Evolutionary conservation across 2,888 invertebrate species (phyloP), one percentile per base, ranked within the genome.

Genomic region (Leptopilina myrica): DNA sequence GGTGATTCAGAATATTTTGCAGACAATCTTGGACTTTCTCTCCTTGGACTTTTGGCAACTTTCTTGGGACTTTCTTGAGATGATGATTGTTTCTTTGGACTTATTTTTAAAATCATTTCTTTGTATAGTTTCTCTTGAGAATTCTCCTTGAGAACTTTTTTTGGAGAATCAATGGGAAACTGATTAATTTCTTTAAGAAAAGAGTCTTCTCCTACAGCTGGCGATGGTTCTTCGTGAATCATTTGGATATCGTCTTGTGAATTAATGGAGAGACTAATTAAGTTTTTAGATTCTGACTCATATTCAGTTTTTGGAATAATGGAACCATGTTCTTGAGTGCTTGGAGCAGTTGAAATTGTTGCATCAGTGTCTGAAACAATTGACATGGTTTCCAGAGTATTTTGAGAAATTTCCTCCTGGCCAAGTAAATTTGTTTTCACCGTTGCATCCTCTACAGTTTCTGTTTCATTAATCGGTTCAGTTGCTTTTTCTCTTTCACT

Each of bases 121-220:
- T 15, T 8, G 20, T 2, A n/a, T 8, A 62, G 3, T 8, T 20
- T 20, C 8, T n/a, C 59, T 2, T 15, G 7, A 59, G 59, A 59
- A 20, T 59, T 59, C 15, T 59, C 7, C 15, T 20, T 8, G 8
- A 15, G 15, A 20, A 20, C 3, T 59, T 15, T 15, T 15, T 15
- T 9, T 20, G 62, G 0, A 62, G 49, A 12, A 9, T 49, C 49
- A 49, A 49, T 12, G 2, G 12, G 20, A 62, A 62, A 20, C n/a
- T 62, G 15, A 62, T 62, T n/a, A 62, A 62, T 62, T 62, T 62
- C 62, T 20, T 20, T 20, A 8, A 62, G 15, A 62, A 62, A 62
- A 15, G 62, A 62, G 9, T 62, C 62, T 62, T 15, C 62, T n/a
- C 3, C 15, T 59, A 5, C 15, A 7, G 59, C n/a, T 59, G 8